A percentile compares a stretch with the other conserved stretches of the same genome.
Evolutionary conservation across 1,140 invertebrate species (phyloP).

Genomic region (Paracyclopina nana): DNA sequence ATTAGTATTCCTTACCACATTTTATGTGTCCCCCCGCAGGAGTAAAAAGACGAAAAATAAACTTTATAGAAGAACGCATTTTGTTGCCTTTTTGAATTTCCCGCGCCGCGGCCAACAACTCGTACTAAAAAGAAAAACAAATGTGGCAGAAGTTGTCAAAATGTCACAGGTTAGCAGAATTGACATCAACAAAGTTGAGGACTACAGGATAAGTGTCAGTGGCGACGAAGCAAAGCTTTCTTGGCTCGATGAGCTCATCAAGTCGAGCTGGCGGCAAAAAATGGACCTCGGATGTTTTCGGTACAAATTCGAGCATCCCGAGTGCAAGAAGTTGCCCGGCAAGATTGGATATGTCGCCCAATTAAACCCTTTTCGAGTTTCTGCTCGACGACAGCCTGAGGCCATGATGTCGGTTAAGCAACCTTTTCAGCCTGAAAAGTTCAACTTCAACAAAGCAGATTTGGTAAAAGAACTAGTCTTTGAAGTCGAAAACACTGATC

Average conservation of each 20-base stretch:
- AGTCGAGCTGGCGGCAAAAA: background rate
- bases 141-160: too few relatives aligned
- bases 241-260: background rate
- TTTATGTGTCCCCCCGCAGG: too few relatives aligned
- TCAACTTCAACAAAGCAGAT: conserved; percentile 27
- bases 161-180: too few relatives aligned
- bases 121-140: too few relatives aligned
- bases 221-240: too few relatives aligned
- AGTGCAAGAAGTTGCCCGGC: background rate
- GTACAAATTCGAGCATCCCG: background rate
- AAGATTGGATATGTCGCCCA: conserved; percentile 19
- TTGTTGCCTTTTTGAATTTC: too few relatives aligned
- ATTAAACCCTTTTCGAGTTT: conserved; percentile 24
- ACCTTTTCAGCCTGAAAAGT: conserved; percentile 24
- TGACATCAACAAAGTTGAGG: too few relatives aligned
- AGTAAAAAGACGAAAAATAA: too few relatives aligned
- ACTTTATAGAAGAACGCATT: too few relatives aligned
- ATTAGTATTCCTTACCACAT: too few relatives aligned
- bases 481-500: conserved; percentile 3
- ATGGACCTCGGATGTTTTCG: conserved; percentile 2
- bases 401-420: conserved; percentile 22
- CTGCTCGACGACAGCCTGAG: conserved; percentile 24
- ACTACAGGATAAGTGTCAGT: too few relatives aligned
- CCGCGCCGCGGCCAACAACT: too few relatives aligned
- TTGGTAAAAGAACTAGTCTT: conserved; percentile 24